phyloP scores from a whole-genome alignment of 2,888 invertebrate genomes.

The Tipula unca region DNA sequence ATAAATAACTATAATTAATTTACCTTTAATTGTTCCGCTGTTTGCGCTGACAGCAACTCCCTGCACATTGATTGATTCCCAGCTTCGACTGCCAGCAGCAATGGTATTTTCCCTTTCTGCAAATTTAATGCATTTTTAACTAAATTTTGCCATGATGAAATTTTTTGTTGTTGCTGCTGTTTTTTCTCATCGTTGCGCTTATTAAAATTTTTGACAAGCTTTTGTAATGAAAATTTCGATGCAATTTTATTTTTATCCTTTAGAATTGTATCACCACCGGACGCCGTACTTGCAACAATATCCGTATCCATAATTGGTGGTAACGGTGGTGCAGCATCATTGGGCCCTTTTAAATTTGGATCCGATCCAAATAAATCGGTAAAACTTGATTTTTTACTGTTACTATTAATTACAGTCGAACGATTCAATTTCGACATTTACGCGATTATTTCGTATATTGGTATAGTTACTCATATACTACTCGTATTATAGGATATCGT shows the following conservation, averaged over 20 bases:
- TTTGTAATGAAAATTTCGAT: conserved; percentile 35
- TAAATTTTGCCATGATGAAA: conserved; percentile 46
- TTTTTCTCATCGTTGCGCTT: conserved; percentile 46
- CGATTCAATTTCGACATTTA: conserved; percentile 4
- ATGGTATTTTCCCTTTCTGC: conserved; percentile 87
- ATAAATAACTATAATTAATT: conserved; percentile 23
- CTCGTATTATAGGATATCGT: no score
- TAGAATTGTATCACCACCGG: background rate
- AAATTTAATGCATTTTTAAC: conserved; percentile 49
- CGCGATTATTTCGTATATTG: no score
- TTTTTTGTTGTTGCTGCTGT: conserved; percentile 33
- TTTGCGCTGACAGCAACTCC: conserved; percentile 80
- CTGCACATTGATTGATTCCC: conserved; percentile 94
- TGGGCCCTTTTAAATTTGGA: background rate
- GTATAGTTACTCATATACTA: no score
- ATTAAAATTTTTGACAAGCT: conserved; percentile 45
- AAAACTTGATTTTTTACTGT: background rate
- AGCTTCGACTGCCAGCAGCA: conserved; percentile 87
- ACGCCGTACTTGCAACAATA: background rate
- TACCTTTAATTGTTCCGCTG: conserved; percentile 78
- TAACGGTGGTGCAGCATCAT: background rate
- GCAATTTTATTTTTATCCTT: conserved; percentile 1
- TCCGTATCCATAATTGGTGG: background rate
- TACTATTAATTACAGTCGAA: background rate
- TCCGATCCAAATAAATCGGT: background rate